Evolutionary conservation across 2,113 vertebrate genomes (phyloP), one percentile per base, ranked within the genome.

Genomic region (Coryphaenoides rupestris): DNA sequence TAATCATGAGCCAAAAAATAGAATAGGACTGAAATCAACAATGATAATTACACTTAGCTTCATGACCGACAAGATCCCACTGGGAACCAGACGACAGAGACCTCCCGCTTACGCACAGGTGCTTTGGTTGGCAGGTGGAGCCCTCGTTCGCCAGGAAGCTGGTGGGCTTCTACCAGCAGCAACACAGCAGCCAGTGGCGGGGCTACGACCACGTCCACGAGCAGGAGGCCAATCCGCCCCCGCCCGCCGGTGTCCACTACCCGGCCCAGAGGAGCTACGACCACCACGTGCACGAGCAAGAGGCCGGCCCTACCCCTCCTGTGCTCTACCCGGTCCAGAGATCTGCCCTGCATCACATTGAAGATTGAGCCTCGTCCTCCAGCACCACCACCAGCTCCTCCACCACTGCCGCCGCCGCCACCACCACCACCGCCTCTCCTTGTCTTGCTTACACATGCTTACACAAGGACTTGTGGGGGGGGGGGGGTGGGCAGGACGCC

Each of bases 91-190:
- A 26, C 24, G 24, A 26, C 24, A 26, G 6, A 26, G 6, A 26
- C 24, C 24, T 26, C 24, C 6, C 3, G 24, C 24, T 6, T 26
- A 26, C 24, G 6, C 24, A 26, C 24, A 26, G 3, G 6, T 26
- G 24, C 24, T 26, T 69, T 75, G 21, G 46, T 14, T 76, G 79
- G 21, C 80, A 99, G 97, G 94, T 99, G 79, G 96, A 98, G 81
- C 97, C 96, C 49, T 87, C 95, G 75, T 94, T 98, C 80, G 96
- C 96, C 88, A 94, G 89, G 79, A 95, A 98, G 63, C 90, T 98
- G 16, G 87, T 94, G 82, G 94, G 92, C 74, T 93, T 93, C 84
- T 92, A 96, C 70, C 93, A 98, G 45, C 95, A 96, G 82, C 95
- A 93, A 88, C 94, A 90, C 60, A 90, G 92, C 83, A 93, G 93